Percentiles rank a stretch among this genome's conserved stretches.
Evolutionary conservation across 2,113 vertebrate genomes (phyloP).

Genomic region (Cichladusa arquata): DNA sequence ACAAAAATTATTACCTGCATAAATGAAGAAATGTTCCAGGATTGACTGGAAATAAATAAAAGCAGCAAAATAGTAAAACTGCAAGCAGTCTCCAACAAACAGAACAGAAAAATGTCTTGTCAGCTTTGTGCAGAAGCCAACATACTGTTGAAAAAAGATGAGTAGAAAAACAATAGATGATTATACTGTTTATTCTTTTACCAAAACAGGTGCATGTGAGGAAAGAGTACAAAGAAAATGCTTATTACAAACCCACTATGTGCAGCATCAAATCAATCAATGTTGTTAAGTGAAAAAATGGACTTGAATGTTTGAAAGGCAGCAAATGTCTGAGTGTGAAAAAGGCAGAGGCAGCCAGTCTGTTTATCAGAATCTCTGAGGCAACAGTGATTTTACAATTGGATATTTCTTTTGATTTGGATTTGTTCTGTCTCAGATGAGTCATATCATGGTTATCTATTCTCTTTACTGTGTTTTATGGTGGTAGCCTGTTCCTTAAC

Average conservation of each 20-base stretch:
- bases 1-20: background rate
- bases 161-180: background rate
- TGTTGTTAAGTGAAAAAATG: background rate
- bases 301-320: background rate
- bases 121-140: background rate
- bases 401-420: background rate
- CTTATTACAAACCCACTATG: background rate
- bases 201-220: rapidly evolving
- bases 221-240: background rate
- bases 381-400: background rate
- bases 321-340: background rate
- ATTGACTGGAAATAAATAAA: background rate
- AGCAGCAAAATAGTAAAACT: background rate
- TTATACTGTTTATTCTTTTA: background rate
- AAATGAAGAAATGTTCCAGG: background rate
- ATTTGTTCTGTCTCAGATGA: background rate
- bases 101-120: background rate
- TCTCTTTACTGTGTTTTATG: background rate
- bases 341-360: background rate
- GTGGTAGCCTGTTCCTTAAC: background rate
- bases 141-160: background rate
- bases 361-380: background rate
- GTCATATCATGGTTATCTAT: background rate
- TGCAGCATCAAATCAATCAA: background rate
- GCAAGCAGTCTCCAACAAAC: background rate